These are phyloP conservation scores for Alcedo atthis DNA, from an alignment of 2,797 vertebrate genomes.

Conservation along the genomic window DNA sequence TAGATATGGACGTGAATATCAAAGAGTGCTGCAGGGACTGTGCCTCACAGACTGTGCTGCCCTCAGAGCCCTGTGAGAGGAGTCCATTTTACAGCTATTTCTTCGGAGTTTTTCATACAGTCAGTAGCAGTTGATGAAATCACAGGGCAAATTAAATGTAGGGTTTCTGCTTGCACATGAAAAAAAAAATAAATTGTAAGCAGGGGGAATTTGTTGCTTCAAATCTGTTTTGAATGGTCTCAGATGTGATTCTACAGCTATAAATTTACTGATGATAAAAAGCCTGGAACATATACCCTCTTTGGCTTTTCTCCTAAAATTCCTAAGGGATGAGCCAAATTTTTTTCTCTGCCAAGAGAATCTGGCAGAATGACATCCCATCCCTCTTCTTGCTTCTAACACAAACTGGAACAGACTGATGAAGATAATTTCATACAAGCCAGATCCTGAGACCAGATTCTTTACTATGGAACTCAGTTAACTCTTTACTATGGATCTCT, in stretches of 20 bases:
- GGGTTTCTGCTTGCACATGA: background rate
- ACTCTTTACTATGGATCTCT: background rate
- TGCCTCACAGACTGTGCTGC: background rate
- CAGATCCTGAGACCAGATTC: background rate
- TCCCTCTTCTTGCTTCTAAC: background rate
- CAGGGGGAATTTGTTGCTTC: background rate
- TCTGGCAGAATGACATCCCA: background rate
- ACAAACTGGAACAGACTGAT: background rate
- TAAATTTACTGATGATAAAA: background rate
- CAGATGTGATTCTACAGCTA: background rate
- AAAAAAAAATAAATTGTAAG: background rate
- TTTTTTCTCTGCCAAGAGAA: background rate
- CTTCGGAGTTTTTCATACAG: background rate
- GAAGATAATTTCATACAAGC: background rate
- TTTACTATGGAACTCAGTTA: background rate
- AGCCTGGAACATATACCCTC: background rate
- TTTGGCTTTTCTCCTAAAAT: background rate
- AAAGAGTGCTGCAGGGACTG: fast-evolving
- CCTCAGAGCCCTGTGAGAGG: background rate
- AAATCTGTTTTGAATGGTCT: background rate
- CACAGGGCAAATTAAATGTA: background rate
- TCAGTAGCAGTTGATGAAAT: background rate
- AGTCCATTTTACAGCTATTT: background rate
- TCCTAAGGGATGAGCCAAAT: background rate
- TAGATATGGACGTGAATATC: background rate